phyloP scores from a whole-genome alignment of 2,113 vertebrate genomes.

The Rhagologus leucostigma region DNA sequence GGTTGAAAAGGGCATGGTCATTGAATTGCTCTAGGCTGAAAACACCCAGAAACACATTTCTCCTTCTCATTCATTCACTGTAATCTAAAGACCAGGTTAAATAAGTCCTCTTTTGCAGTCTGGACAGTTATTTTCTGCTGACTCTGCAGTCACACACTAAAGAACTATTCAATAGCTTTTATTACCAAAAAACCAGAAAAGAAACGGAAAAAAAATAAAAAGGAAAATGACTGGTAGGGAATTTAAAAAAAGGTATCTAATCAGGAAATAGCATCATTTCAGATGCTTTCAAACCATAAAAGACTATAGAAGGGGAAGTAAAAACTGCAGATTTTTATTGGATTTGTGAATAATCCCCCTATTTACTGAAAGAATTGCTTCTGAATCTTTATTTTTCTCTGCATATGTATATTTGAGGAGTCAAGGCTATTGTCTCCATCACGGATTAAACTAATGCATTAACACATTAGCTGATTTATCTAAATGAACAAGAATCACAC shows the following conservation, averaged over 20 bases:
- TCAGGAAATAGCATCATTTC: neutral
- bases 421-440: neutral
- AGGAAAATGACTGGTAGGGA: neutral
- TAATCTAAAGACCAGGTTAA: constrained; percentile 3
- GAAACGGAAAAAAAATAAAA: neutral
- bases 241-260: neutral
- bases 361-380: neutral
- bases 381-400: neutral
- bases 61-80: neutral
- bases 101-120: neutral
- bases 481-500: neutral
- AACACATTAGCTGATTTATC: neutral
- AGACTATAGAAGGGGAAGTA: neutral
- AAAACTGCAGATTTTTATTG: neutral
- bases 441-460: neutral
- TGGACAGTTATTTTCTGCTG: constrained; percentile 17
- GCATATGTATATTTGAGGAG: neutral
- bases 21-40: constrained; percentile 11
- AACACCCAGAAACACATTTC: constrained; percentile 1
- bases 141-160: neutral
- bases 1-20: neutral
- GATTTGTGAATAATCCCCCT: neutral
- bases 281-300: neutral
- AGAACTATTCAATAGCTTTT: neutral
- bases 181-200: neutral